Evolutionary conservation across 2,797 vertebrate species (phyloP), one percentile per base, ranked within the genome.

Genomic region (Masticophis lateralis): DNA sequence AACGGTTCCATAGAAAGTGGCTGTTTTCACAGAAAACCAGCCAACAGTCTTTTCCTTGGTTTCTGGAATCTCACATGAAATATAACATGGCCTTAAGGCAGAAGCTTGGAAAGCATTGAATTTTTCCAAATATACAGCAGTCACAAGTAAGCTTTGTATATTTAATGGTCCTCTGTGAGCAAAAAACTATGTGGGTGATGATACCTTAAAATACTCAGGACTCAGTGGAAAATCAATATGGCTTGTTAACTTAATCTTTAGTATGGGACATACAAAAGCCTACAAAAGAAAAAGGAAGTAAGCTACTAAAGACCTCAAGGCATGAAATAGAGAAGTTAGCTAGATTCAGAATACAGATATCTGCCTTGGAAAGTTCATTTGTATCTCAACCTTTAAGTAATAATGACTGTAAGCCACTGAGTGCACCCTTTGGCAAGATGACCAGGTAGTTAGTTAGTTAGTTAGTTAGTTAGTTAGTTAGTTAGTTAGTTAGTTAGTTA

Each of bases 31-130:
- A 83, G 93, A 0, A 47, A 79, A 56, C 56, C 86, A 95, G 92
- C 88, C 79, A 92, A 92, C 66, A 95, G 94, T 20, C 37, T 90
- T 61, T 32, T 95, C 94, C 92, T 0, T 0, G 56, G 94, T 96
- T 96, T 96, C 95, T 95, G 93, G 94, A 95, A 94, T 95, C 95
- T 94, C 90, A 0, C 5, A 47, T 96, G 96, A 95, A 96, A 94
- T 61, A 94, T 63, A 94, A 95, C 95, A 96, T 25, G 87, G 97
- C 97, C 95, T 97, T 94, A 83, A 61, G 83, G 92, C 96, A 95
- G 93, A 92, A 94, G 94, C 96, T 97, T 96, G 97, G 97, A 97
- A 97, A 98, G 88, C 91, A 94, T 94, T 96, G 95, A n/a, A 18
- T 94, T 57, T 86, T 92, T 90, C 43, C 95, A 96, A 95, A 89